phyloP scores from a whole-genome alignment of 2,888 invertebrate genomes.

The Caenorhabditis afra region DNA sequence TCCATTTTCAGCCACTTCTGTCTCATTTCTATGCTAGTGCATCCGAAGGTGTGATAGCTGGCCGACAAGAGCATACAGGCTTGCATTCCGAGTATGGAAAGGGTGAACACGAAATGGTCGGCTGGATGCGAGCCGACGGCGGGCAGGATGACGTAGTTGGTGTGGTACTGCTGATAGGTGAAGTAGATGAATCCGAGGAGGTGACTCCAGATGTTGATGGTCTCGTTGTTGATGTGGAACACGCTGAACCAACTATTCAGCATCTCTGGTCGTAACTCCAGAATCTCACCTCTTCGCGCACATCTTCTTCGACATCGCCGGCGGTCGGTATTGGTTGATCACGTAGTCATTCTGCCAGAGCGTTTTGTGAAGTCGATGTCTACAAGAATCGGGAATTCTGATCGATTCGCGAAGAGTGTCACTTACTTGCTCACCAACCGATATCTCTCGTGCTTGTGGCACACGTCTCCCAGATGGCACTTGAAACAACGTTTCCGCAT shows the following conservation, averaged over 20 bases:
- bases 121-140: slow-evolving; percentile 86
- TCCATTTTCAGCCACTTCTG: slow-evolving; percentile 91
- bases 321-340: slow-evolving; percentile 75
- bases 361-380: slow-evolving; percentile 68
- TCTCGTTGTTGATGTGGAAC: slow-evolving; percentile 98
- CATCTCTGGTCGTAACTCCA: background rate
- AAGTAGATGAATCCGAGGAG: slow-evolving; percentile 85
- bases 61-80: slow-evolving; percentile 94
- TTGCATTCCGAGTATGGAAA: slow-evolving; percentile 91
- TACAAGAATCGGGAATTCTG: slow-evolving; percentile 49
- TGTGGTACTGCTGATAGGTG: slow-evolving; percentile 89
- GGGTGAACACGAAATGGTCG: slow-evolving; percentile 90
- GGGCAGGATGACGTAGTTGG: slow-evolving; percentile 84
- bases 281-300: slow-evolving; percentile 89
- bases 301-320: slow-evolving; percentile 87
- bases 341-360: slow-evolving; percentile 79
- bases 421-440: slow-evolving; percentile 59
- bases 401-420: background rate
- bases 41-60: slow-evolving; percentile 94
- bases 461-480: slow-evolving; percentile 51
- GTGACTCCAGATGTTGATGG: slow-evolving; percentile 97
- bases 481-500: slow-evolving; percentile 54
- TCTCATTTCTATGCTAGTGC: slow-evolving; percentile 90
- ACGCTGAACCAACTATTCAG: slow-evolving; percentile 84
- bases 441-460: slow-evolving; percentile 62